Percentiles rank a stretch among this genome's conserved stretches.
phyloP scores from a whole-genome alignment of 2,113 vertebrate species.

The Phalacrocorax brasilianus region DNA sequence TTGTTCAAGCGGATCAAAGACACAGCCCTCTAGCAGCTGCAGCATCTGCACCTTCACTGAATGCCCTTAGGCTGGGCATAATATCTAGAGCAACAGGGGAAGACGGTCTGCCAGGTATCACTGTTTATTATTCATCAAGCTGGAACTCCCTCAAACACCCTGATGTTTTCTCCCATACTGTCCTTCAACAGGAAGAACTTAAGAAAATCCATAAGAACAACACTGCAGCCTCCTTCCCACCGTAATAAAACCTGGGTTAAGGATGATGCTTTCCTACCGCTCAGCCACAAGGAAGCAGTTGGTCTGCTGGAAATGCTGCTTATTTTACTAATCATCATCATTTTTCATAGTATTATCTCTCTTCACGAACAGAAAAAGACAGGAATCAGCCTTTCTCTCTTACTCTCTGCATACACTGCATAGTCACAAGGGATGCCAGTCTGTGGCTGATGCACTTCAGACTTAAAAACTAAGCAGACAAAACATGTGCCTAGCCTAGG shows the following conservation, averaged over 20 bases:
- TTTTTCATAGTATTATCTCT: neutral
- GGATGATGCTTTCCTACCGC: neutral
- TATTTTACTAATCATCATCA: neutral
- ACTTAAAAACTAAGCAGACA: neutral
- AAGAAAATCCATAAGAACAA: neutral
- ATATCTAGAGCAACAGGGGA: neutral
- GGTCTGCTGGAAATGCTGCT: neutral
- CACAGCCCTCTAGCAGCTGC: neutral
- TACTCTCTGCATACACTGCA: neutral
- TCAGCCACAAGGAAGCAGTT: neutral
- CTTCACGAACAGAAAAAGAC: neutral
- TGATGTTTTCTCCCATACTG: neutral
- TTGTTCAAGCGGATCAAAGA: neutral
- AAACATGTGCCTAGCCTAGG: neutral
- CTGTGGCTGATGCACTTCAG: neutral
- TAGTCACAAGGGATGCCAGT: neutral
- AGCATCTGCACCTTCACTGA: neutral
- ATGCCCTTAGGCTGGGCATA: neutral
- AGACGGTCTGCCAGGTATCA: neutral
- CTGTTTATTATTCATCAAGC: neutral
- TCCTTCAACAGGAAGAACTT: neutral
- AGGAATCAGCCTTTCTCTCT: neutral
- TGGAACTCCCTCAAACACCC: neutral
- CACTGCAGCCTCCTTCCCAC: neutral
- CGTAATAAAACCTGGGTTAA: neutral